Evolutionary conservation across 2,888 invertebrate genomes (phyloP).

Genomic region (Fragum whitleyi): DNA sequence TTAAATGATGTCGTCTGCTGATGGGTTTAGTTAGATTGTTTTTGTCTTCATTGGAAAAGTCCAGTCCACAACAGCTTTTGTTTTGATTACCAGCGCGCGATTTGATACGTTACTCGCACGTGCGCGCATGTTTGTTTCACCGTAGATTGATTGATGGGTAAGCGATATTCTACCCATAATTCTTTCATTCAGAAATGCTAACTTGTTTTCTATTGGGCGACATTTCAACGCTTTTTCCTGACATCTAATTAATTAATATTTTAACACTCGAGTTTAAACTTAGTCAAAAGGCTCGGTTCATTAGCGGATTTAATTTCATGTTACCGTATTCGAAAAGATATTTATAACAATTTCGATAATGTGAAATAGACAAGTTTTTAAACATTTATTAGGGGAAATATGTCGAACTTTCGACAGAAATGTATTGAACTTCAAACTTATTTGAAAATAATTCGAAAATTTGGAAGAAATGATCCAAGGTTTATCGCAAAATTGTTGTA

Average conservation of each 20-base stretch:
- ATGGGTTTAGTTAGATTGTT: too few species aligned
- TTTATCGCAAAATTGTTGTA: too few species aligned
- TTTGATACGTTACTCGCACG: constrained; percentile 53
- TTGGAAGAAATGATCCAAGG: neutral
- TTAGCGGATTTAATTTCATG: constrained; percentile 30
- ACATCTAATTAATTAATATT: constrained; percentile 28
- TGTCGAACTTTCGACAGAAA: neutral
- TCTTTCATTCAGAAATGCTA: constrained; percentile 9
- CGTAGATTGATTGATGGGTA: constrained; percentile 16
- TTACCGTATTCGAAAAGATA: constrained; percentile 18
- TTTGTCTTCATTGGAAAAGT: neutral
- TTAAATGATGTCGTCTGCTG: too few species aligned
- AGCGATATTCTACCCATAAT: constrained; percentile 33
- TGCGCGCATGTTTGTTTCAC: constrained; percentile 30
- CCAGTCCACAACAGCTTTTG: constrained; percentile 29
- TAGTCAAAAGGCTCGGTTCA: constrained; percentile 17
- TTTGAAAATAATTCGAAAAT: neutral
- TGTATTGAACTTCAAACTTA: constrained; percentile 4
- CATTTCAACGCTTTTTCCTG: neutral
- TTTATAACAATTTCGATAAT: constrained; percentile 22
- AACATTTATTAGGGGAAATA: constrained; percentile 14
- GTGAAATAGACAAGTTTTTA: constrained; percentile 11
- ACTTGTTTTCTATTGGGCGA: constrained; percentile 24
- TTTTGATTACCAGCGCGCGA: constrained; percentile 31
- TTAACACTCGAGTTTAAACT: constrained; percentile 13